phyloP scores from a whole-genome alignment of 2,888 invertebrate species.

The Apomyelois bistriatella region DNA sequence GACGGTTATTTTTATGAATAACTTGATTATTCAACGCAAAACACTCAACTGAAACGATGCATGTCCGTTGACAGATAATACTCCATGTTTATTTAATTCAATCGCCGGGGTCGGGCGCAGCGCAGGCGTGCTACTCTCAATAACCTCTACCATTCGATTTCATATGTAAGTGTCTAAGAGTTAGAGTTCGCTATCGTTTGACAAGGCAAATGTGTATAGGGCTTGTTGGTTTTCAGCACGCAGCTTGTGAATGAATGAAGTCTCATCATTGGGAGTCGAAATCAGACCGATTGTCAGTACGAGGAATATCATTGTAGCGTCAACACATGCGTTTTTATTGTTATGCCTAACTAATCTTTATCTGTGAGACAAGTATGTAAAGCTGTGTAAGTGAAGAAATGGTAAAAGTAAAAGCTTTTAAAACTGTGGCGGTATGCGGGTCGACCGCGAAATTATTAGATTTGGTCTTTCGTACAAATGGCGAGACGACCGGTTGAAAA shows the following conservation, averaged over 20 bases:
- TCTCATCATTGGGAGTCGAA: conserved; percentile 70
- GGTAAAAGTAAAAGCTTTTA: conserved; percentile 43
- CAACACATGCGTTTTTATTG: conserved; percentile 26
- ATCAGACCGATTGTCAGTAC: conserved; percentile 50
- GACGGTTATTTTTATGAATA: conserved; percentile 61
- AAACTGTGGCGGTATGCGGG: conserved; percentile 61
- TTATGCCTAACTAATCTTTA: background rate
- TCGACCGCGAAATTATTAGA: conserved; percentile 66
- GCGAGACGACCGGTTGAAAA: conserved; percentile 44
- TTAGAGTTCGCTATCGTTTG: conserved; percentile 58
- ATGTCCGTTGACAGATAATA: conserved; percentile 79
- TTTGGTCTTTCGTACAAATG: conserved; percentile 45
- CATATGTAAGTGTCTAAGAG: conserved; percentile 36
- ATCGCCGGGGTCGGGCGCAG: conserved; percentile 66
- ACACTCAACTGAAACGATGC: conserved; percentile 51
- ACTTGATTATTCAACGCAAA: conserved; percentile 58
- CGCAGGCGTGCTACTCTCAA: conserved; percentile 42
- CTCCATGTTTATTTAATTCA: conserved; percentile 78
- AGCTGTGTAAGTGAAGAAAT: background rate
- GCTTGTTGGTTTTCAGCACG: conserved; percentile 46
- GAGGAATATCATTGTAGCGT: conserved; percentile 43
- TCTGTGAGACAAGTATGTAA: background rate
- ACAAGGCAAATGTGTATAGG: conserved; percentile 45
- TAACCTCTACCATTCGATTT: conserved; percentile 35
- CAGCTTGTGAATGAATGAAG: conserved; percentile 75